A percentile compares a stretch with the other conserved stretches of the same genome.
phyloP scores from a whole-genome alignment of 2,888 invertebrate species.

The Polyploca ridens region DNA sequence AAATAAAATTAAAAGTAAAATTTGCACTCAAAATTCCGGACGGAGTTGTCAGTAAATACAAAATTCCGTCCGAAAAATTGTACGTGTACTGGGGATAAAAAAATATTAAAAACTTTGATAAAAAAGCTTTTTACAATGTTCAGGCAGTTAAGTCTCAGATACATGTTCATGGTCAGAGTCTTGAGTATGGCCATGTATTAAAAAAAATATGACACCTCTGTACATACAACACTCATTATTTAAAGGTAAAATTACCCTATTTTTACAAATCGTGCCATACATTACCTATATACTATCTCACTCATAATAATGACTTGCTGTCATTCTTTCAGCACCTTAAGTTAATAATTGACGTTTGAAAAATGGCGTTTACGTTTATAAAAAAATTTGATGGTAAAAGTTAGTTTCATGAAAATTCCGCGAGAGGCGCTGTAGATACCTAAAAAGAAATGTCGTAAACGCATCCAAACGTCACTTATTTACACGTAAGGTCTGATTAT shows the following conservation, averaged over 20 bases:
- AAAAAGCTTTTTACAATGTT: conserved; percentile 1
- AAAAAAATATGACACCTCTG: background rate
- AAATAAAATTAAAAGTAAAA: background rate
- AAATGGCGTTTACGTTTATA: no score
- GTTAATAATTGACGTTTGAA: no score
- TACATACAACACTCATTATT: background rate
- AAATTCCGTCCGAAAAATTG: conserved; percentile 5
- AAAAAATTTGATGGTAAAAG: no score
- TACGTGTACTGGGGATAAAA: background rate
- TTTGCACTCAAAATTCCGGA: background rate
- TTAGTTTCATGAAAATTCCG: no score
- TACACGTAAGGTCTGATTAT: background rate
- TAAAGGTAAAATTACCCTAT: conserved; percentile 17
- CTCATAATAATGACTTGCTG: conserved; percentile 26
- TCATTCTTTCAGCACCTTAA: background rate
- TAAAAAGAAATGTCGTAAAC: no score
- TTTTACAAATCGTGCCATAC: conserved; percentile 9
- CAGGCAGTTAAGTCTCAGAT: conserved; percentile 10
- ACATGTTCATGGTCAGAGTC: conserved; percentile 11
- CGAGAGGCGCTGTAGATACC: no score
- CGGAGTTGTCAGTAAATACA: background rate
- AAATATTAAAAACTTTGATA: background rate
- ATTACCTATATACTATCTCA: conserved; percentile 28
- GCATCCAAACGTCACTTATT: no score
- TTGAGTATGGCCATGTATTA: background rate